Percentiles rank a stretch among this genome's conserved stretches.
These are phyloP conservation scores for Drosophila ustulata DNA, from an alignment of 2,888 invertebrate species.

Conservation along the genomic window DNA sequence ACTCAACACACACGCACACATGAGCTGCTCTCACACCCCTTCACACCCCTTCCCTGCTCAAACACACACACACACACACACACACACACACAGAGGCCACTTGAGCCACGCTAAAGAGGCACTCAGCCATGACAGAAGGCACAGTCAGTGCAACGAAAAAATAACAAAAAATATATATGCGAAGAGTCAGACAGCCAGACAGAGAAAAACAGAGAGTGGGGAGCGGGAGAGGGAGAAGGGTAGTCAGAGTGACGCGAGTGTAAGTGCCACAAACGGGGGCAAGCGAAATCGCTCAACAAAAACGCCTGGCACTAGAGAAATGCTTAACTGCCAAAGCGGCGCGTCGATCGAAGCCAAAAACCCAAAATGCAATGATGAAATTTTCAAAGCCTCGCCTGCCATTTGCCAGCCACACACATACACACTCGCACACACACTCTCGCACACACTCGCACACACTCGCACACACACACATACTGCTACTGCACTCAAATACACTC, in stretches of 20 bases:
- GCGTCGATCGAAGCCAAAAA: conserved; percentile 55
- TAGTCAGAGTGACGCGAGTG: conserved; percentile 36
- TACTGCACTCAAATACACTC: background rate
- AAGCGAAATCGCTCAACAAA: conserved; percentile 61
- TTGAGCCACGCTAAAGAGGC: conserved; percentile 62
- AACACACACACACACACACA: conserved; percentile 8
- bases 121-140: conserved; percentile 60
- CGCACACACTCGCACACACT: conserved; percentile 15
- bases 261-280: conserved; percentile 58
- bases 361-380: conserved; percentile 61
- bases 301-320: conserved; percentile 53
- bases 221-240: conserved; percentile 7
- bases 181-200: background rate
- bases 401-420: conserved; percentile 48
- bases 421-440: conserved; percentile 18
- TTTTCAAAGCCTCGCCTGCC: conserved; percentile 51
- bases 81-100: conserved; percentile 32
- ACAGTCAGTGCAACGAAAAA: conserved; percentile 27
- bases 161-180: conserved; percentile 3
- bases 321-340: conserved; percentile 57
- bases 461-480: conserved; percentile 20
- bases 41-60: background rate
- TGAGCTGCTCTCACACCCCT: conserved; percentile 18
- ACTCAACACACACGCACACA: conserved; percentile 32
- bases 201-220: background rate